A percentile compares a stretch with the other conserved stretches of the same genome.
phyloP scores from a whole-genome alignment of 2,113 vertebrate species.

The Poicephalus gulielmi region DNA sequence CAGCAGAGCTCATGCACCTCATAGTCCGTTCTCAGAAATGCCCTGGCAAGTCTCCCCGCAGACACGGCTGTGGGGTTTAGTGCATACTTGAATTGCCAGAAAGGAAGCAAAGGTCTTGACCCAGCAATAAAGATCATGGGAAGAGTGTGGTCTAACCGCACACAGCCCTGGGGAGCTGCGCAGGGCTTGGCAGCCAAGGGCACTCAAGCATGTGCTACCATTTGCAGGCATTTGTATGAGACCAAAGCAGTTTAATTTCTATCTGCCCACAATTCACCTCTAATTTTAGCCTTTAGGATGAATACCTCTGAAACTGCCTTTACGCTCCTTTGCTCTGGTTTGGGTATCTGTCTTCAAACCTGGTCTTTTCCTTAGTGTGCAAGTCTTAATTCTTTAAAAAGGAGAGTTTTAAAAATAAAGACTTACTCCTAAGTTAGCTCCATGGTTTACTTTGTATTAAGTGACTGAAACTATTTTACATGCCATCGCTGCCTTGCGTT shows the following conservation, averaged over 20 bases:
- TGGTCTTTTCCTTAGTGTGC: not conserved
- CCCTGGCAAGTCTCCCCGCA: accelerated
- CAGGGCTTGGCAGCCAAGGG: not conserved
- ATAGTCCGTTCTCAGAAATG: not conserved
- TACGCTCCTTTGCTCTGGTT: not conserved
- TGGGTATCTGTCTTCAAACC: not conserved
- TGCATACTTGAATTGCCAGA: not conserved
- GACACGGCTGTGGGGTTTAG: not conserved
- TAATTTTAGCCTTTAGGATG: not conserved
- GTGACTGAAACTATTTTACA: not conserved
- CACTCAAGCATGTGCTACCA: not conserved
- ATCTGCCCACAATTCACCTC: not conserved
- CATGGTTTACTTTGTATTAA: not conserved
- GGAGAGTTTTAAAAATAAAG: not conserved
- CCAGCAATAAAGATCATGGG: not conserved
- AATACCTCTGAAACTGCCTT: not conserved
- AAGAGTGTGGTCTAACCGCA: not conserved
- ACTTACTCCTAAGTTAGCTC: not conserved
- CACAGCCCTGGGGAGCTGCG: not conserved
- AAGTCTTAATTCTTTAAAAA: not conserved
- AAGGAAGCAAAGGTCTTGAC: not conserved
- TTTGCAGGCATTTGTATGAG: not conserved
- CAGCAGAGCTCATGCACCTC: not conserved
- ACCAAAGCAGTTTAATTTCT: not conserved
- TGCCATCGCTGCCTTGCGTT: not conserved